Evolutionary conservation across 2,797 vertebrate genomes (phyloP).

Genomic region (Pitangus sulphuratus): DNA sequence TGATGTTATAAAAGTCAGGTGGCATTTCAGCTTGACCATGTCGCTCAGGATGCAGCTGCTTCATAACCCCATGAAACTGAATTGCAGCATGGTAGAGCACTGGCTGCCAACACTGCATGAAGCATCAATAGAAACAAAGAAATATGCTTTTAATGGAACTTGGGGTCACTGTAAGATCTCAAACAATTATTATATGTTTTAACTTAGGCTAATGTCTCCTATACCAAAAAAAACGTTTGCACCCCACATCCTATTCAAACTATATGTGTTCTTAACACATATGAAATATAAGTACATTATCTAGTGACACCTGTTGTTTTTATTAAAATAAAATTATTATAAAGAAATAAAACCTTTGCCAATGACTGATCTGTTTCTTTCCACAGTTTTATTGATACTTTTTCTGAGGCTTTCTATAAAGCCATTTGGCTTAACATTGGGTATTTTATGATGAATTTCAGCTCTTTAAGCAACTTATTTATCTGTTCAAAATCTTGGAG

Average conservation of each 20-base stretch:
- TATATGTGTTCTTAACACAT: not conserved
- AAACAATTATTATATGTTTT: not conserved
- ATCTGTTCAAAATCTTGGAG: constrained; percentile 23
- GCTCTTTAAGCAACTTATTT: not conserved
- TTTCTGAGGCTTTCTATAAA: not conserved
- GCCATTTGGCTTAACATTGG: not conserved
- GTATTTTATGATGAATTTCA: not conserved
- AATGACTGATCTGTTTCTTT: not conserved
- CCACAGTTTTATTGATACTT: not conserved
- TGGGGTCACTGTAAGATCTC: not conserved
- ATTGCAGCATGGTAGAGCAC: not conserved
- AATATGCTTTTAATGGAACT: not conserved
- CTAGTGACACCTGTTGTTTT: constrained; percentile 24
- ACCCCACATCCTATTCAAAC: not conserved
- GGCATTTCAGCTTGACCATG: not conserved
- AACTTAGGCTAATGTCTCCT: not conserved
- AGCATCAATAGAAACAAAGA: not conserved
- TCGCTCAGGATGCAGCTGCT: not conserved
- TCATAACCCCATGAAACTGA: not conserved
- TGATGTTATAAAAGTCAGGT: not conserved
- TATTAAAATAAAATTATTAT: not conserved
- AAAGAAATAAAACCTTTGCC: constrained; percentile 19
- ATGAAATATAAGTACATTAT: not conserved
- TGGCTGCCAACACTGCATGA: not conserved
- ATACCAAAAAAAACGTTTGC: not conserved